Evolutionary conservation across 2,113 vertebrate species (phyloP).

Genomic region (Atherinomorus stipes): DNA sequence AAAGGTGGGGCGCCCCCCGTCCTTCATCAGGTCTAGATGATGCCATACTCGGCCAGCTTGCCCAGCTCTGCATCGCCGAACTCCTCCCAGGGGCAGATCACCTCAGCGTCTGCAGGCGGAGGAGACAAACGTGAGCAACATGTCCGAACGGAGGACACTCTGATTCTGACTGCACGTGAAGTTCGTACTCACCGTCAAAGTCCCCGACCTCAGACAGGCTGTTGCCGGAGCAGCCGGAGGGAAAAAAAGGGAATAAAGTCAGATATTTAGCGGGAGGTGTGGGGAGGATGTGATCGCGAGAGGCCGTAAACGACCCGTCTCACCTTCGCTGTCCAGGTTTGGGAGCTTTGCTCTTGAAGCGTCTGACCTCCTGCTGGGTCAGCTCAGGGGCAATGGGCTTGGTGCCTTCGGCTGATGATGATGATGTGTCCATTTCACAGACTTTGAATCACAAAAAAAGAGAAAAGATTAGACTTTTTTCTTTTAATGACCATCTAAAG

Average conservation of each 20-base stretch:
- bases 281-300: no score
- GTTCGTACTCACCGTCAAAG: constrained; percentile 83
- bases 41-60: constrained; percentile 89
- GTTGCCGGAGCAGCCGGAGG: constrained; percentile 79
- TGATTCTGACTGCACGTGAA: fast-evolving
- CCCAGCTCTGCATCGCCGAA: constrained; percentile 78
- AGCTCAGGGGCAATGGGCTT: constrained; percentile 87
- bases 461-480: not conserved
- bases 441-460: not conserved
- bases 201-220: constrained; percentile 90
- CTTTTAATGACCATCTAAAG: no score
- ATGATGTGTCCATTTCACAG: constrained; percentile 52
- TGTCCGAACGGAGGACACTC: not conserved
- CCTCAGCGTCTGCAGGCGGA: constrained; percentile 6
- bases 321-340: constrained; percentile 91
- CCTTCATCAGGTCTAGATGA: constrained; percentile 78
- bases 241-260: not conserved
- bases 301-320: constrained; percentile 8
- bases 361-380: constrained; percentile 89
- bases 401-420: constrained; percentile 16
- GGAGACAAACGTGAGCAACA: constrained; percentile 48
- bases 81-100: constrained; percentile 38
- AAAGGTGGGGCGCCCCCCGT: no score
- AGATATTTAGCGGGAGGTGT: not conserved
- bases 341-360: constrained; percentile 93